Conservation (phyloP, 2,888 invertebrate genomes). For the Xanthostigma xanthostigma region DNA sequence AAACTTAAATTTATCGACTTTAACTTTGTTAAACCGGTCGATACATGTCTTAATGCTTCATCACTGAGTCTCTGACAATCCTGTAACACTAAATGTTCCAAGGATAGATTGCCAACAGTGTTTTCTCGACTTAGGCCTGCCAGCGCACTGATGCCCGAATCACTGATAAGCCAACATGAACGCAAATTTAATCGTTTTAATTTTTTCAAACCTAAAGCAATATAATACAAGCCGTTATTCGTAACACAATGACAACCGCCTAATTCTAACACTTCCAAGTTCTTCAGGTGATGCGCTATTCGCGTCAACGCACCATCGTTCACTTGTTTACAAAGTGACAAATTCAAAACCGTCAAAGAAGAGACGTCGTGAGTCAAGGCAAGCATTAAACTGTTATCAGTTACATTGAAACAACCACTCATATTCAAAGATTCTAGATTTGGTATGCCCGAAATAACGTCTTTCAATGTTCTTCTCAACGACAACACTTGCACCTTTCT, state of each 20-base stretch:
- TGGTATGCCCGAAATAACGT: conserved; percentile 73
- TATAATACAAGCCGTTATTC: conserved; percentile 69
- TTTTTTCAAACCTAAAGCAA: conserved; percentile 78
- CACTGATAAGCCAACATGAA: conserved; percentile 86
- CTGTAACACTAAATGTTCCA: conserved; percentile 79
- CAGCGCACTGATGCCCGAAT: conserved; percentile 77
- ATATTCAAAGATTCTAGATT: conserved; percentile 77
- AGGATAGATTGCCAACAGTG: conserved; percentile 51
- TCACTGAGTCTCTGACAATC: conserved; percentile 91
- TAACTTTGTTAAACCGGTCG: conserved; percentile 63
- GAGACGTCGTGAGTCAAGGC: conserved; percentile 67
- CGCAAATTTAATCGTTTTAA: conserved; percentile 72
- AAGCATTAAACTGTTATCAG: conserved; percentile 68
- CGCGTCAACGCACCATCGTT: conserved; percentile 77
- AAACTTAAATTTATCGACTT: conserved; percentile 85
- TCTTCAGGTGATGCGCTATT: conserved; percentile 72
- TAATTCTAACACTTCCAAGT: conserved; percentile 73
- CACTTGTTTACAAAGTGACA: conserved; percentile 88
- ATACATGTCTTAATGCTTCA: conserved; percentile 74
- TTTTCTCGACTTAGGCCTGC: conserved; percentile 54
- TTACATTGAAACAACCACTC: conserved; percentile 87
- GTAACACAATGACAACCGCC: conserved; percentile 88
- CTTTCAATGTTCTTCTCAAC: conserved; percentile 63
- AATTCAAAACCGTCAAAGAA: conserved; percentile 63
- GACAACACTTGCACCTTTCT: conserved; percentile 80